A percentile compares a stretch with the other conserved stretches of the same genome.
Evolutionary conservation across 2,113 vertebrate genomes (phyloP).

Genomic region (Piaya cayana): DNA sequence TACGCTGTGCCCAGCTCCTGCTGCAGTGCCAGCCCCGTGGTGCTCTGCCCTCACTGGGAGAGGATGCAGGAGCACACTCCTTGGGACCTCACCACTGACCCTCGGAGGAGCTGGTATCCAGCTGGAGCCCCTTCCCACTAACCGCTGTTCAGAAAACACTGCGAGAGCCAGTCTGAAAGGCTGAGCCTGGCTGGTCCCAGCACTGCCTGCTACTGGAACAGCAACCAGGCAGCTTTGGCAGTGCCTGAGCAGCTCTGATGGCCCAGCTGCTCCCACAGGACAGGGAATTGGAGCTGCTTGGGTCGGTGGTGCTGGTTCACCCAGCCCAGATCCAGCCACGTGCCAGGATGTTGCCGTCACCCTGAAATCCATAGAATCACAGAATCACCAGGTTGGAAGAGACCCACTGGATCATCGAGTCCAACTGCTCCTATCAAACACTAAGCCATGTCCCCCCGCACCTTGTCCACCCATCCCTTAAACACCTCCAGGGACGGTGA

Average conservation of each 20-base stretch:
- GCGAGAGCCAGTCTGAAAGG: accelerated
- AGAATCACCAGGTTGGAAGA: too few relatives aligned
- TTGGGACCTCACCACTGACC: not conserved
- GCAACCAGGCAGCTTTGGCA: too few relatives aligned
- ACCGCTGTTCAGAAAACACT: accelerated
- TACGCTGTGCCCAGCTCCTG: accelerated
- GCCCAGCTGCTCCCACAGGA: not conserved
- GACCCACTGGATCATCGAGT: too few relatives aligned
- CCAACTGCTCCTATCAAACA: too few relatives aligned
- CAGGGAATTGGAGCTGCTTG: accelerated
- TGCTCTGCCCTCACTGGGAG: not conserved
- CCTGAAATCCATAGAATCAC: too few relatives aligned
- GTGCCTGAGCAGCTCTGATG: too few relatives aligned
- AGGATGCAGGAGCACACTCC: not conserved
- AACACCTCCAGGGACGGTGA: too few relatives aligned
- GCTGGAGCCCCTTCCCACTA: not conserved
- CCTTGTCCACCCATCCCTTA: too few relatives aligned
- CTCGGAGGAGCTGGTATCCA: accelerated
- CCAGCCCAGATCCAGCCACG: accelerated
- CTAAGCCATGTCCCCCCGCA: too few relatives aligned
- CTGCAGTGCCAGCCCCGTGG: not conserved
- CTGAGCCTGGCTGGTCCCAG: not conserved
- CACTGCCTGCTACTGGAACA: too few relatives aligned
- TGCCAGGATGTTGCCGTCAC: too few relatives aligned
- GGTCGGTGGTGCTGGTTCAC: not conserved